Conservation (phyloP, 2,888 invertebrate genomes). For the Pantelozetes paolii region DNA sequence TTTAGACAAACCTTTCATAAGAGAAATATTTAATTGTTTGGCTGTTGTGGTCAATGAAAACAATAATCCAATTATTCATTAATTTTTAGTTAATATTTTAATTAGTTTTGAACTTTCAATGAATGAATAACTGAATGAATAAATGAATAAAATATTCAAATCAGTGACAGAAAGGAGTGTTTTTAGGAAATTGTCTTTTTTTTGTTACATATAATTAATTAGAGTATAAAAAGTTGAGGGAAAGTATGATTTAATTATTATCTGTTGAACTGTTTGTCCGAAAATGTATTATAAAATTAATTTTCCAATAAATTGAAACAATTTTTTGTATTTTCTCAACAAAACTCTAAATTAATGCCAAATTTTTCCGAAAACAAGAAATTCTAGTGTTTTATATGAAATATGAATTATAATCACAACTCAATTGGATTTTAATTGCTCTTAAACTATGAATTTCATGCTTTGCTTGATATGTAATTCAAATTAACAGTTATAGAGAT, state of each 20-base stretch:
- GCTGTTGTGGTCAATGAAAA: not conserved
- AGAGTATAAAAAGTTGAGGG: not conserved
- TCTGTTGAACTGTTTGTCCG: constrained; percentile 14
- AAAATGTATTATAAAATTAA: not conserved
- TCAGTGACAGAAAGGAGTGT: not conserved
- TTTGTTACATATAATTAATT: not conserved
- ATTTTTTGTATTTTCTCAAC: not conserved
- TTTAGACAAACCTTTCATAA: not conserved
- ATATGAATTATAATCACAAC: too few relatives aligned
- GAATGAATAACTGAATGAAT: not conserved
- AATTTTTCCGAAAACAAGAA: too few relatives aligned
- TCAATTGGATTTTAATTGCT: too few relatives aligned
- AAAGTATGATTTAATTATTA: not conserved
- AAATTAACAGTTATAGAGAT: not conserved
- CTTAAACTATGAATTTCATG: not conserved
- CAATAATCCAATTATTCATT: constrained; percentile 5
- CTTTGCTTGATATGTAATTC: not conserved
- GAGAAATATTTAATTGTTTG: not conserved
- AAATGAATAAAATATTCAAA: not conserved
- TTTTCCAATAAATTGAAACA: not conserved
- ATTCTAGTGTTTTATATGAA: too few relatives aligned
- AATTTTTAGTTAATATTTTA: not conserved
- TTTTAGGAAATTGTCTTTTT: not conserved
- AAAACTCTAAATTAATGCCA: not conserved
- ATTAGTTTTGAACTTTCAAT: constrained; percentile 5